These are phyloP conservation scores for Dipus sagitta DNA, from an alignment of 2,797 vertebrate species.

Conservation along the genomic window DNA sequence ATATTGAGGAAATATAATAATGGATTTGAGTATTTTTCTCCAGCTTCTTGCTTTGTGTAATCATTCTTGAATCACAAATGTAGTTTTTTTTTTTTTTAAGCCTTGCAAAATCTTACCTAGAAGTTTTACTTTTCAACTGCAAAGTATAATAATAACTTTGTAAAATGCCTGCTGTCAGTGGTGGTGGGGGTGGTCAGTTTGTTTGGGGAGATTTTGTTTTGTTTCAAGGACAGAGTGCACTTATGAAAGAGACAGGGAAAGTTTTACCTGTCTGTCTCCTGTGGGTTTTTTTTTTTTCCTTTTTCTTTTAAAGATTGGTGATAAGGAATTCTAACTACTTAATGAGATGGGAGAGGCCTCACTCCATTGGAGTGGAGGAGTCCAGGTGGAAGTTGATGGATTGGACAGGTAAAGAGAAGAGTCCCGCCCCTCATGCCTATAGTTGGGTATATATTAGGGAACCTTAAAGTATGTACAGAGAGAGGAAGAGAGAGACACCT, in stretches of 20 bases:
- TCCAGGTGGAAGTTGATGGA: slow-evolving; percentile 94
- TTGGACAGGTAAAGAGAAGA: slow-evolving; percentile 95
- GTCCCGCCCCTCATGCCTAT: slow-evolving; percentile 92
- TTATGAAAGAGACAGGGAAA: slow-evolving; percentile 84
- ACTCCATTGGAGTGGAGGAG: slow-evolving; percentile 91
- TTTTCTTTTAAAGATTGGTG: slow-evolving; percentile 90
- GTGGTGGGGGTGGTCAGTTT: slow-evolving; percentile 62
- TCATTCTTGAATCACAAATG: slow-evolving; percentile 62
- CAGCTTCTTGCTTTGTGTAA: slow-evolving; percentile 27
- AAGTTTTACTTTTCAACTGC: slow-evolving; percentile 56
- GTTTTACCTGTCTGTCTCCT: slow-evolving; percentile 78
- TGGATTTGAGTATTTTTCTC: background rate
- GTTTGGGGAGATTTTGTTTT: slow-evolving; percentile 71
- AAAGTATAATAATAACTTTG: slow-evolving; percentile 67
- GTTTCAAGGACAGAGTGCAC: slow-evolving; percentile 76
- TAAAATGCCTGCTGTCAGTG: slow-evolving; percentile 59
- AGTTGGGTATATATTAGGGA: slow-evolving; percentile 95
- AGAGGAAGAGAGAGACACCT: slow-evolving; percentile 87
- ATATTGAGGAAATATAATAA: slow-evolving; percentile 8
- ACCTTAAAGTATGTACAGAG: slow-evolving; percentile 93
- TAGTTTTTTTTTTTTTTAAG: background rate
- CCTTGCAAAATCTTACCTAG: slow-evolving; percentile 39
- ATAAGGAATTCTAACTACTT: slow-evolving; percentile 93
- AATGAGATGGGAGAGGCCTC: slow-evolving; percentile 92
- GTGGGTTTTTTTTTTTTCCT: slow-evolving; percentile 59